A percentile compares a stretch with the other conserved stretches of the same genome.
phyloP scores from a whole-genome alignment of 64 coral and sea anemone genomes.

The Trachythela sp. region DNA sequence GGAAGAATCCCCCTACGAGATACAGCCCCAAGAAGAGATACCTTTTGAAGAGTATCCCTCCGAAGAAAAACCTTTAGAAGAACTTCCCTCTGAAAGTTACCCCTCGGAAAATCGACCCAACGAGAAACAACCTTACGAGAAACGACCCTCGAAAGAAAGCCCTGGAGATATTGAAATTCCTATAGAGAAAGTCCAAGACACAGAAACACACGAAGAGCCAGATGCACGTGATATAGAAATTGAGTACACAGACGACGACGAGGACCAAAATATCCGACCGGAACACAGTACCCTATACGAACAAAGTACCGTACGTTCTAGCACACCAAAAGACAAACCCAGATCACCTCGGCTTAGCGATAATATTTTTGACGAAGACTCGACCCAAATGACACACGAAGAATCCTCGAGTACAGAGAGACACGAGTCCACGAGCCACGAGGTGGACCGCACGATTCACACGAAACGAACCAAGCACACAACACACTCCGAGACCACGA shows the following conservation, averaged over 20 bases:
- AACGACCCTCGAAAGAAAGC: not conserved
- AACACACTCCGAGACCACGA: not conserved
- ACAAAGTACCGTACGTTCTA: not conserved
- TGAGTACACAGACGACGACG: not conserved
- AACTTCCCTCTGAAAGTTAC: not conserved
- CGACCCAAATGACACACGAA: not conserved
- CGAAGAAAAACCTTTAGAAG: no score
- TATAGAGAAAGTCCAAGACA: not conserved
- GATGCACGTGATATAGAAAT: not conserved
- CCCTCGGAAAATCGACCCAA: not conserved
- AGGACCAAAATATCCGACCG: not conserved
- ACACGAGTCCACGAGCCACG: not conserved
- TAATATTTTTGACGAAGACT: not conserved
- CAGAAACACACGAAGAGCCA: not conserved
- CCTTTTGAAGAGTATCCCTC: no score
- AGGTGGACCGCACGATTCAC: not conserved
- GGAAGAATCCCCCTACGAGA: no score
- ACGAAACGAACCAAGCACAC: not conserved
- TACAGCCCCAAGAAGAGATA: not conserved
- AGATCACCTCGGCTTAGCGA: not conserved
- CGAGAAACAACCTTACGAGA: not conserved
- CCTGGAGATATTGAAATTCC: not conserved
- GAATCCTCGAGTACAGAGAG: not conserved
- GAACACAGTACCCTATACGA: not conserved
- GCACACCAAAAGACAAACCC: not conserved